Conservation (phyloP, 2,888 invertebrate species). For the Eupsilia transversa region DNA sequence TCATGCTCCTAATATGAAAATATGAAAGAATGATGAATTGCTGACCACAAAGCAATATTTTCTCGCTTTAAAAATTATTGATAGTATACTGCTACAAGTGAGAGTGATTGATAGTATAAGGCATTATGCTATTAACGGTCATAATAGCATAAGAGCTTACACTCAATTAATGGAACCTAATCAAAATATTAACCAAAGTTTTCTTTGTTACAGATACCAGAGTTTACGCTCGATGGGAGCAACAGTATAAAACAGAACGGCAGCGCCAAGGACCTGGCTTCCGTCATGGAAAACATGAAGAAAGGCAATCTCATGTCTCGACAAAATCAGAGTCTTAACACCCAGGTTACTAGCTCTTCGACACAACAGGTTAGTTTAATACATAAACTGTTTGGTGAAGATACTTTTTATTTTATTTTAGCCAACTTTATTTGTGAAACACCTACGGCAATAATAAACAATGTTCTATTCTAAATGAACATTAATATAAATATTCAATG, state of each 20-base stretch:
- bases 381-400: background rate
- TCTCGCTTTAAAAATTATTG: background rate
- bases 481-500: no score
- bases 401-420: background rate
- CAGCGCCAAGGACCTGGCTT: conserved; percentile 91
- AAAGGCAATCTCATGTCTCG: conserved; percentile 91
- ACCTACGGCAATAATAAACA: background rate
- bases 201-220: conserved; percentile 87
- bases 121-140: no score
- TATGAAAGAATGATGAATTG: background rate
- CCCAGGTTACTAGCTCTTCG: conserved; percentile 90
- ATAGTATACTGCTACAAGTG: background rate
- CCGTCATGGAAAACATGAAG: conserved; percentile 94
- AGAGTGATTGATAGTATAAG: no score
- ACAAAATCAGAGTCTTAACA: conserved; percentile 86
- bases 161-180: background rate
- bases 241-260: conserved; percentile 89
- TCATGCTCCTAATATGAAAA: background rate
- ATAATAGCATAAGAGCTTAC: background rate
- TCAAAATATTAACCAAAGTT: conserved; percentile 19
- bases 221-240: conserved; percentile 91
- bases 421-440: background rate
- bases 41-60: background rate
- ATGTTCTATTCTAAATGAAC: background rate
- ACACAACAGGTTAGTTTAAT: conserved; percentile 87